These are phyloP conservation scores for Hesperophylax magnus DNA, from an alignment of 1,140 invertebrate genomes.

Conservation along the genomic window DNA sequence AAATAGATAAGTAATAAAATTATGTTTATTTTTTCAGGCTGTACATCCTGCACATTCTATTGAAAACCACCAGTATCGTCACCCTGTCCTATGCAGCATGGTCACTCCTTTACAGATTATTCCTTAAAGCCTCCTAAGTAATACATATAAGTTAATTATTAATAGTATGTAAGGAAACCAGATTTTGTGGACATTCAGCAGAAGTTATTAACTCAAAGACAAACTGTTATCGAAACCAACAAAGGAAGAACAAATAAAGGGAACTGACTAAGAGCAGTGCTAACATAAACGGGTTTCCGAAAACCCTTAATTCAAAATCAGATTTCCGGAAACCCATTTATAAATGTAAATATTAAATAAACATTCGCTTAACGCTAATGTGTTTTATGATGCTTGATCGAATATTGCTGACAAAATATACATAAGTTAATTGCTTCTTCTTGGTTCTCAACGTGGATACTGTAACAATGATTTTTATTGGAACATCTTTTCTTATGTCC, in stretches of 20 bases:
- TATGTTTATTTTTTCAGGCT: conserved; percentile 48
- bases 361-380: no score
- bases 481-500: no score
- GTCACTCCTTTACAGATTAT: conserved; percentile 40
- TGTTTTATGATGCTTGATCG: no score
- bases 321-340: no score
- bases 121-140: conserved; percentile 35
- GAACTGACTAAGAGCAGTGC: background rate
- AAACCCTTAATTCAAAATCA: background rate
- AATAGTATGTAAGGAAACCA: background rate
- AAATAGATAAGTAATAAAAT: no score
- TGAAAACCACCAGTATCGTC: conserved; percentile 23
- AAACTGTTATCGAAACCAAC: background rate
- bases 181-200: background rate
- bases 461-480: no score
- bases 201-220: background rate
- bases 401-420: no score
- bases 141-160: background rate
- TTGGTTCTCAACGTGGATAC: no score
- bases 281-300: background rate
- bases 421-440: no score
- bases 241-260: background rate
- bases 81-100: conserved; percentile 35
- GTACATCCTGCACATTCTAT: conserved; percentile 39
- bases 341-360: no score